phyloP scores from a whole-genome alignment of 64 coral and sea anemone species.

The Porites lutea region DNA sequence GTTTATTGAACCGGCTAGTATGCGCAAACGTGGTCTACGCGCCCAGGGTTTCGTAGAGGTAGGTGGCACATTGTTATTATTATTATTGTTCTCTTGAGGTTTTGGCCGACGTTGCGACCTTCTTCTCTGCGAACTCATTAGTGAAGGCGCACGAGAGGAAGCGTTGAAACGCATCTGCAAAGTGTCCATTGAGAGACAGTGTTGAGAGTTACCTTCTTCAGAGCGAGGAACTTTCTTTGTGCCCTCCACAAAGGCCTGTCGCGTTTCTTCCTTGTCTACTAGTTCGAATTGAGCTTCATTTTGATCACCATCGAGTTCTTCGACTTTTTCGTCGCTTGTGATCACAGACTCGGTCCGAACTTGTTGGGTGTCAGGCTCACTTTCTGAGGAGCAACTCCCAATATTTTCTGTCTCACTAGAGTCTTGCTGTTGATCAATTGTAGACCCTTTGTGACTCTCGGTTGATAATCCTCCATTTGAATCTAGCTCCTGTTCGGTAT shows the following conservation, averaged over 20 bases:
- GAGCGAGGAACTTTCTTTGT: not conserved
- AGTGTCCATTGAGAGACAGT: conserved; percentile 44
- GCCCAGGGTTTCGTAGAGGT: not conserved
- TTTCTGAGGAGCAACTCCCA: not conserved
- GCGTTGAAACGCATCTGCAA: conserved; percentile 17
- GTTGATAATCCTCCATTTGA: not conserved
- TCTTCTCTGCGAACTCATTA: conserved; percentile 54
- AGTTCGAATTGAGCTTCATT: conserved; percentile 42
- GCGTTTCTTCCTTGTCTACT: conserved; percentile 12
- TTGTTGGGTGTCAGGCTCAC: not conserved
- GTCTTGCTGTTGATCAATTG: not conserved
- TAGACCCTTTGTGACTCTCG: not conserved
- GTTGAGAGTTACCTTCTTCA: not conserved
- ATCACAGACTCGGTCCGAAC: not conserved
- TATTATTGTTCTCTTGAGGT: not conserved
- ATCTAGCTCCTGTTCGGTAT: not conserved
- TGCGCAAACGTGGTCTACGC: conserved; percentile 33
- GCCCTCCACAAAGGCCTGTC: conserved; percentile 9
- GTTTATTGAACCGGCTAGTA: conserved; percentile 62
- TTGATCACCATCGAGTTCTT: not conserved
- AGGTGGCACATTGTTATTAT: not conserved
- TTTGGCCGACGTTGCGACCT: conserved; percentile 32
- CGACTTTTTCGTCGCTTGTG: not conserved
- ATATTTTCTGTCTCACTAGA: not conserved
- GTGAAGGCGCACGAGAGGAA: conserved; percentile 20